Evolutionary conservation across 2,797 vertebrate species (phyloP), one percentile per base, ranked within the genome.

Genomic region (Channa striata): DNA sequence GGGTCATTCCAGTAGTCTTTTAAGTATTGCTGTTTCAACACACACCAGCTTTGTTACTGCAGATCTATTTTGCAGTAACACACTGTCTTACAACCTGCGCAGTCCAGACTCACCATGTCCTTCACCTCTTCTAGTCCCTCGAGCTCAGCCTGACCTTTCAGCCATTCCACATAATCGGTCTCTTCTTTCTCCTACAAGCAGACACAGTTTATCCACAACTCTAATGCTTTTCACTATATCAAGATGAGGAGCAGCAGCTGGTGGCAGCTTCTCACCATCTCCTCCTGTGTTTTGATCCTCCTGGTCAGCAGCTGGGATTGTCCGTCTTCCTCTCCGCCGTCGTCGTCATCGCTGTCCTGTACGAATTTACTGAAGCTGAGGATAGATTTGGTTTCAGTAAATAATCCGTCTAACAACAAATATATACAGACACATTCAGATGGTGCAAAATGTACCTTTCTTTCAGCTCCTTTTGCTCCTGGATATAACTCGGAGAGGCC

Each of bases 1-100:
- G 97, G 96, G 82, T 96, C 85, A 3, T 93, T 95, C 97, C 97
- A 98, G 73, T 94, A 98, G 50, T 95, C 95, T 65, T 89, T 91
- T 25, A 97, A 89, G 53, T 96, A 95, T 72, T 84, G 93, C 96
- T 98, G 81, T 39, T 11, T 34, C 64, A 16, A 68, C 60, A 73
- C 17, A 77, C 64, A 74, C n/a, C 21, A 16, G 16, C n/a, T 4
- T 51, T 11, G 25, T 65, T 13, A 56, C 8, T 13, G 7, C 11
- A 20, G 37, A 25, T 8, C 39, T 30, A 23, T 39, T 8, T 14
- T 40, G 4, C 42, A n/a, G 8, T 44, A 9, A 48, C 23, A 13
- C 4, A 34, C 20, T 5, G 42, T 25, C 4, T 1, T 13, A 7
- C 21, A 8, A 1, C 6, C 8, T 11, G 34, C 2, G 10, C 1